Base-by-base conservation (phyloP, 2,888 invertebrate genomes). In the Graphium colonna region DNA sequence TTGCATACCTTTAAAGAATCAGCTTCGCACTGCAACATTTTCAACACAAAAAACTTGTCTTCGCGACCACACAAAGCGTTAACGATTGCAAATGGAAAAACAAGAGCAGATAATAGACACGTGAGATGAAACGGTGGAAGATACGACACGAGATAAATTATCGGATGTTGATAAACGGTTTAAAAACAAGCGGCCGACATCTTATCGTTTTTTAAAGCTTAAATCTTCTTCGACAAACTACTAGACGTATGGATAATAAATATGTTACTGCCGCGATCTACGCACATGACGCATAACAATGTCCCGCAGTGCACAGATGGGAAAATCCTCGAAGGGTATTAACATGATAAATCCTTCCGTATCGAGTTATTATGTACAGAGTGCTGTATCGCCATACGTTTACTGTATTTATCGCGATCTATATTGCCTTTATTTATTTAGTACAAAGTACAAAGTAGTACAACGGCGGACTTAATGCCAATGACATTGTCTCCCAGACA, bases 1-100 rank as follows among this genome's bases (percentile, higher is more conserved):
- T 21, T 31, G 49, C 70, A 70, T 64, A 84, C 84, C 75, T 78
- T 77, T 40, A 70, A 59, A 26, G 75, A 71, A 17, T 76, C 77
- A 12, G 68, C 60, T 65, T 83, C 83, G 61, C 77, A 74, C 56
- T 77, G 69, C 63, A 84, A 59, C 83, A 83, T 84, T 47, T 39
- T 50, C 2, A 36, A 53, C 54, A 55, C 53, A 36, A 33, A 54
- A 56, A 57, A 52, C 47, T 52, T 51, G 56, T 61, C 58, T 57
- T 59, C 58, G 57, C 51, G 58, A 61, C 61, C 60, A 57, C 56
- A 59, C 62, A 55, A 58, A 55, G 60, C 60, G 56, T 61, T 64
- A 38, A 44, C 54, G 39, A 49, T 64, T 49, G 49, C 49, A 45
- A 54, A 43, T 54, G 54, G 39, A 33, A 54, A 21, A 49, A 8